Conservation (phyloP, 1,140 invertebrate genomes). For the Chlorops oryzae region DNA sequence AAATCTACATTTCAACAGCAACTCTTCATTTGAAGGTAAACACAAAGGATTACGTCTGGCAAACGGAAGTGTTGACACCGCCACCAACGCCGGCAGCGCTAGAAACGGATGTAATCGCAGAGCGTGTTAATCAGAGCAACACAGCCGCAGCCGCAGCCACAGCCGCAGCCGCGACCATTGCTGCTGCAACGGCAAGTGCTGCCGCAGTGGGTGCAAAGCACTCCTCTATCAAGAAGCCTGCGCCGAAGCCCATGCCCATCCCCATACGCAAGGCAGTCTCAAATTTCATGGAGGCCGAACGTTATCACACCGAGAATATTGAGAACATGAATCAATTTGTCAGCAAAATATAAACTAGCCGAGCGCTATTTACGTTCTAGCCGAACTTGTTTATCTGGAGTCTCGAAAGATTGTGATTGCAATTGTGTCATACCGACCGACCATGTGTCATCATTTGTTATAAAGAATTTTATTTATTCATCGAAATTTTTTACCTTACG, state of each 20-base stretch:
- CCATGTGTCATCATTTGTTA: too few relatives aligned
- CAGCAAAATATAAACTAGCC: too few relatives aligned
- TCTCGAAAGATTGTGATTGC: too few relatives aligned
- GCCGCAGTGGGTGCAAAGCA: neutral
- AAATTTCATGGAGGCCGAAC: slow-evolving; percentile 15
- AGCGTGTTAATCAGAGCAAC: too few relatives aligned
- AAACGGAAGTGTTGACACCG: slow-evolving; percentile 24
- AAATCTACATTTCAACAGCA: slow-evolving; percentile 28
- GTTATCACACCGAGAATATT: slow-evolving; percentile 18
- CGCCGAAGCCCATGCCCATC: slow-evolving; percentile 1
- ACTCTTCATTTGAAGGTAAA: slow-evolving; percentile 26
- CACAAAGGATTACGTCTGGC: slow-evolving; percentile 28
- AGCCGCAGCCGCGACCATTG: neutral
- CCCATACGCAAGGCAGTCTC: slow-evolving; percentile 3
- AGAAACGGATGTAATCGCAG: too few relatives aligned
- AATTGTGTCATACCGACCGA: too few relatives aligned
- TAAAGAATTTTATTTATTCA: too few relatives aligned
- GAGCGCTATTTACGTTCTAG: too few relatives aligned
- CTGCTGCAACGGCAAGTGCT: neutral
- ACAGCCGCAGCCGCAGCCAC: neutral
- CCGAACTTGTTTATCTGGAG: too few relatives aligned
- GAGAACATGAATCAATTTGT: too few relatives aligned
- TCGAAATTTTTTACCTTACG: too few relatives aligned
- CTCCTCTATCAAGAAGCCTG: slow-evolving; percentile 1
- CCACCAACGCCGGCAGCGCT: neutral